A percentile compares a stretch with the other conserved stretches of the same genome.
Conservation (phyloP, 1,140 invertebrate genomes). For the Cataglyphis hispanica region DNA sequence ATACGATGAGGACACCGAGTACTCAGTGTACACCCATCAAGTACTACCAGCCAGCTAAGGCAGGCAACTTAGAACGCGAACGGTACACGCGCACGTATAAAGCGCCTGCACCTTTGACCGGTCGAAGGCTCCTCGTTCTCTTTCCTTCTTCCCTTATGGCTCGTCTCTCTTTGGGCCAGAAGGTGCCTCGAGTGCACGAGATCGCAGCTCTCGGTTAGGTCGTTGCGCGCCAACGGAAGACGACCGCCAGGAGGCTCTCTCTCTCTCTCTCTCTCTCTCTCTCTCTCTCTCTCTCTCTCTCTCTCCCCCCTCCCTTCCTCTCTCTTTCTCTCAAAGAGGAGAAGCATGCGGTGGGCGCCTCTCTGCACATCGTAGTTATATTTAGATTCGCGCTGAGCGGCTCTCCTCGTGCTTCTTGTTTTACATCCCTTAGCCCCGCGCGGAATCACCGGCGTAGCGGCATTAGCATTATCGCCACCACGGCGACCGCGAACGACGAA, state of each 20-base stretch:
- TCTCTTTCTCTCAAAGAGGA: conserved; percentile 28
- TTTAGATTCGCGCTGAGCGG: conserved; percentile 79
- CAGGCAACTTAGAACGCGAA: conserved; percentile 50
- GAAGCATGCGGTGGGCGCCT: conserved; percentile 72
- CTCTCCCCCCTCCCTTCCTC: too few species aligned
- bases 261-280: conserved; percentile 31
- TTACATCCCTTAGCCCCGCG: conserved; percentile 73
- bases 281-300: too few species aligned
- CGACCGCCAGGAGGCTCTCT: conserved; percentile 61
- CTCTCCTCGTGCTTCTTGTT: conserved; percentile 78
- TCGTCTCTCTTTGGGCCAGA: conserved; percentile 66
- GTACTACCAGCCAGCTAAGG: conserved; percentile 23
- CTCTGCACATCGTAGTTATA: conserved; percentile 77
- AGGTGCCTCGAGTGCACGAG: conserved; percentile 72
- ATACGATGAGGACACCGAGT: conserved; percentile 29
- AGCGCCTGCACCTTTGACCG: conserved; percentile 57
- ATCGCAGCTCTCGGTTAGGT: conserved; percentile 68
- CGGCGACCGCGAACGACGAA: conserved; percentile 5
- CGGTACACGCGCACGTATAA: conserved; percentile 58
- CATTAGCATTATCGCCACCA: conserved; percentile 51
- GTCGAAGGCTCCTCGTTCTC: conserved; percentile 53
- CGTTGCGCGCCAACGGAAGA: conserved; percentile 71
- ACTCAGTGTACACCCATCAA: conserved; percentile 15
- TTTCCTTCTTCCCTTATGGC: conserved; percentile 1
- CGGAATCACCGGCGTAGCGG: conserved; percentile 58